Percentiles rank a stretch among this genome's conserved stretches.
phyloP scores from a whole-genome alignment of 2,797 vertebrate genomes.

The Serranus cabrilla region DNA sequence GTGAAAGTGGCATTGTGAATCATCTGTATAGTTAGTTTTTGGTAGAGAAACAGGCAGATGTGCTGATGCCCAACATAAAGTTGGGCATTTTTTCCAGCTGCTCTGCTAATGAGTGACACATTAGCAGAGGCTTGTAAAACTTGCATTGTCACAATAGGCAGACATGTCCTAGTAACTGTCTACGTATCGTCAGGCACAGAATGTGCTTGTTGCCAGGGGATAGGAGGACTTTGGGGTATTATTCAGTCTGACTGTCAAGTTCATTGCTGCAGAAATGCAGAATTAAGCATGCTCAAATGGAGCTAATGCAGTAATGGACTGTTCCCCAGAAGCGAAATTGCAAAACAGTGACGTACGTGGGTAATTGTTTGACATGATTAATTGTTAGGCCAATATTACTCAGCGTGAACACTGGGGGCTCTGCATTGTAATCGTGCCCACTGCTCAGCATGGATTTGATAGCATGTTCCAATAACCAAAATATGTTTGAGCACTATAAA shows the following conservation, averaged over 20 bases:
- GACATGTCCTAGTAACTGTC: constrained; percentile 53
- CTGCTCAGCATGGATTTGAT: constrained; percentile 45
- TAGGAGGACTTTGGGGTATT: constrained; percentile 43
- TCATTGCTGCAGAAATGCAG: constrained; percentile 46
- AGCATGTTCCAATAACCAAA: constrained; percentile 23
- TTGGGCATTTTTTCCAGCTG: constrained; percentile 14
- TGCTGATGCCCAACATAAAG: constrained; percentile 44
- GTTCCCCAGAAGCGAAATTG: constrained; percentile 51
- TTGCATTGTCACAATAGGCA: constrained; percentile 47
- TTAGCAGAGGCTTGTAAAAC: constrained; percentile 60
- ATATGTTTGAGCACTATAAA: constrained; percentile 10
- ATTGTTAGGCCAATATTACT: constrained; percentile 59
- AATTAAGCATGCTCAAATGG: constrained; percentile 56
- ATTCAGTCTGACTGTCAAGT: constrained; percentile 60
- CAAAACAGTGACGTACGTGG: constrained; percentile 39
- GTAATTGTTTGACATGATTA: constrained; percentile 70
- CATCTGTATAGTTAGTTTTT: constrained; percentile 3
- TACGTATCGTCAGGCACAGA: constrained; percentile 34
- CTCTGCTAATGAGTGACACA: constrained; percentile 57
- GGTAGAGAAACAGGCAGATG: constrained; percentile 28
- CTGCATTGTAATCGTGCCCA: constrained; percentile 32
- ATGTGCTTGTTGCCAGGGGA: constrained; percentile 48
- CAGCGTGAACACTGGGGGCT: constrained; percentile 50
- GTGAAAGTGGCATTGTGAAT: constrained; percentile 8
- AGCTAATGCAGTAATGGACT: constrained; percentile 62